Base-by-base conservation (phyloP, 2,113 vertebrate species). In the Amia ocellicauda region DNA sequence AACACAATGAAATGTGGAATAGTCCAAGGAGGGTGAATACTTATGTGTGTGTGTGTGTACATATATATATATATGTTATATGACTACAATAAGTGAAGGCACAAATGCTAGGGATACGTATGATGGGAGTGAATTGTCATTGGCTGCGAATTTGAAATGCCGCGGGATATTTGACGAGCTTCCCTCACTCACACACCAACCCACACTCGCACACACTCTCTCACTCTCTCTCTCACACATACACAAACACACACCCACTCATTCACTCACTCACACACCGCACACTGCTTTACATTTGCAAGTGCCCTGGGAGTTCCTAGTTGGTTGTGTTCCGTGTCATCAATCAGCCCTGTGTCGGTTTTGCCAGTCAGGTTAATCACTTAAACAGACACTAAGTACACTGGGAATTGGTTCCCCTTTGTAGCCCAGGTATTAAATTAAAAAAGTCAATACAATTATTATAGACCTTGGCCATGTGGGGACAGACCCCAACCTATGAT, bases 291-390 rank as follows among this genome's bases (percentile, higher is more conserved):
- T 16, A 69, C 72, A 63, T 63, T 47, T 58, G 69, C 63, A 26
- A 71, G 71, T 69, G 73, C 76, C 67, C 69, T 71, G 74, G 77
- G 71, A 73, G 68, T 82, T 70, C 49, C 76, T 74, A 81, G 79
- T 81, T 77, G 71, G 79, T 81, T 85, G 82, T 87, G 85, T 83
- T 82, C 79, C 61, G 31, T 62, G 29, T 70, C 77, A 76, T 85
- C 80, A 80, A 75, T 83, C 84, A 80, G 71, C 27, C 69, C 47
- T 59, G 71, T 75, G 74, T 79, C 78, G 77, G 63, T 47, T 26
- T 19, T 26, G 50, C 72, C 67, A 74, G 76, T 71, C 65, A 58
- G 66, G 72, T 74, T 72, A 70, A 75, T 75, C 67, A 77, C 52
- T 49, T 52, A 75, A 68, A 77, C 20, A 43, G 19, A 47, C 65